phyloP scores from a whole-genome alignment of 2,888 invertebrate species.

The Clitarchus hookeri region DNA sequence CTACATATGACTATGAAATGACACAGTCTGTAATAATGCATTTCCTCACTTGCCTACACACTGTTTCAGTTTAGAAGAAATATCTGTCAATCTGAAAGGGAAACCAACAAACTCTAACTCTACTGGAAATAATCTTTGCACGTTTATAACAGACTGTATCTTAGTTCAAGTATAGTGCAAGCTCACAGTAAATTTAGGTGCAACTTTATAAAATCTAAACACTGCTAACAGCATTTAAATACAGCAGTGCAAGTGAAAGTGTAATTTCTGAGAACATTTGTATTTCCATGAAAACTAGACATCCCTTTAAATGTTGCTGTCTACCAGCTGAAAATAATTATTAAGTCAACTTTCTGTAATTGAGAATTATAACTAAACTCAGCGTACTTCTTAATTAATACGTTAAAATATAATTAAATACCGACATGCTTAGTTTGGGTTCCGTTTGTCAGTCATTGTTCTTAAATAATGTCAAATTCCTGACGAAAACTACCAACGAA shows the following conservation, averaged over 20 bases:
- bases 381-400: too few relatives aligned
- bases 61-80: not conserved
- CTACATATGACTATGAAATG: constrained; percentile 16
- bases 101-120: not conserved
- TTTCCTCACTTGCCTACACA: not conserved
- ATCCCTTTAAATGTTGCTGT: not conserved
- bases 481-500: not conserved
- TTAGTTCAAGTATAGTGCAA: constrained; percentile 31
- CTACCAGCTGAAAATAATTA: too few relatives aligned
- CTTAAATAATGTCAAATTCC: too few relatives aligned
- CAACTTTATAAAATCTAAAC: constrained; percentile 31
- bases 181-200: constrained; percentile 33
- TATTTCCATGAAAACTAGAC: constrained; percentile 20
- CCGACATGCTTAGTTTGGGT: too few relatives aligned
- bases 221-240: constrained; percentile 36
- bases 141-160: constrained; percentile 33
- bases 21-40: constrained; percentile 23
- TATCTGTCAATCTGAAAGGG: not conserved
- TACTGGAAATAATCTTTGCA: not conserved
- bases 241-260: constrained; percentile 38
- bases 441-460: too few relatives aligned
- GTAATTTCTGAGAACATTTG: constrained; percentile 32
- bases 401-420: too few relatives aligned
- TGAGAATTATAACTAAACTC: too few relatives aligned
- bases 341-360: too few relatives aligned